Evolutionary conservation across 1,140 invertebrate genomes (phyloP), one percentile per base, ranked within the genome.

Genomic region (Drosophila chauvacae): DNA sequence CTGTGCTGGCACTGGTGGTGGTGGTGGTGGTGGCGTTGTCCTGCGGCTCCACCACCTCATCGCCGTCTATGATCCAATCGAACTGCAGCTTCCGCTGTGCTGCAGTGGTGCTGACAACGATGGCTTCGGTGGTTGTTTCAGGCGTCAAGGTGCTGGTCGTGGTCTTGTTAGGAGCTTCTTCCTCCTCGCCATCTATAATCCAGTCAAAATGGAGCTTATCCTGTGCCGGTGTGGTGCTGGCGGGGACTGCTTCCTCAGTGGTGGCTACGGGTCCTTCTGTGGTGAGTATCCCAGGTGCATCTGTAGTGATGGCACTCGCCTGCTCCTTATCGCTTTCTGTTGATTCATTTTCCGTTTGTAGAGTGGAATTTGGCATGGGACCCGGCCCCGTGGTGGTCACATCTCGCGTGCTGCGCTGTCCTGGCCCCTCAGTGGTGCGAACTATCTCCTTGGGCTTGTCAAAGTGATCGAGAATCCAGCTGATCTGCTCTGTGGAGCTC

Each of bases 401-500:
- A n/a, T 75, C 51, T 4, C 45, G 37, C 2, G 59, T 77, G 7
- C 59, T 35, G 50, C 64, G 53, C 3, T 44, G 42, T 10, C 20
- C 41, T 2, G 60, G 42, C 4, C 72, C 44, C 44, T 69, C 71
- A 18, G 84, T 88, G n/a, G 85, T 84, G 14, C 35, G 81, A 10
- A 78, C 14, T 39, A 88, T 88, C 23, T 85, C 77, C 41, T 85
- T 84, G 28, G 85, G 81, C 50, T 70, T 76, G 23, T 90, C 85
- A 18, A 88, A 88, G 18, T 57, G 65, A 64, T 90, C 86, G 23
- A 88, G 45, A 14, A 88, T 70, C 86, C 86, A 90, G 11, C 73
- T 85, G 0, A 88, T 60, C 14, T 30, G 37, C 14, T 88, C 81
- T 1, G 74, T 71, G 23, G 76, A 57, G 16, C 45, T 39, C 4